A percentile compares a stretch with the other conserved stretches of the same genome.
Evolutionary conservation across 2,888 invertebrate genomes (phyloP).

Genomic region (Zygothrica quintamaculata): DNA sequence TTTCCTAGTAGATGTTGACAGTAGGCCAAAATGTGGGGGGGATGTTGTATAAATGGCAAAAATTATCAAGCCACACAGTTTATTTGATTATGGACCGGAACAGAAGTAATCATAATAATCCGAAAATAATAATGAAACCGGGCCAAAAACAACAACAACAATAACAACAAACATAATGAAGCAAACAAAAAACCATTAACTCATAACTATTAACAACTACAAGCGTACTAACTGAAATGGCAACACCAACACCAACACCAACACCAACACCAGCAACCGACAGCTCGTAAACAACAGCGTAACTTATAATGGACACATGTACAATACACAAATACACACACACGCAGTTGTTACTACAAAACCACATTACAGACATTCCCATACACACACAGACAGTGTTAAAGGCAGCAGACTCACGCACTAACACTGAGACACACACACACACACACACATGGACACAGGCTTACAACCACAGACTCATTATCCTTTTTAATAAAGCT

Average conservation of each 20-base stretch:
- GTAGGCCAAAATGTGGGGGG: slow-evolving; percentile 7
- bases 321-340: slow-evolving; percentile 24
- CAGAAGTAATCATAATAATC: slow-evolving; percentile 78
- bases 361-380: slow-evolving; percentile 54
- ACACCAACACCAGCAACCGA: slow-evolving; percentile 33
- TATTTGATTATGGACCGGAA: slow-evolving; percentile 77
- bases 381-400: neutral
- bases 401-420: no score
- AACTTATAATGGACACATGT: slow-evolving; percentile 81
- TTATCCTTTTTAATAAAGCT: slow-evolving; percentile 81
- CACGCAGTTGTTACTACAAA: slow-evolving; percentile 37
- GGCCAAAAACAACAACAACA: no score
- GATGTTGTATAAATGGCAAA: neutral
- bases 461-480: slow-evolving; percentile 65
- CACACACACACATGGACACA: slow-evolving; percentile 17
- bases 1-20: slow-evolving; percentile 40
- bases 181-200: slow-evolving; percentile 78
- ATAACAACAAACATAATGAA: slow-evolving; percentile 46
- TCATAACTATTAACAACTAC: slow-evolving; percentile 79
- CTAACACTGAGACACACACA: slow-evolving; percentile 18
- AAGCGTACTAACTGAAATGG: slow-evolving; percentile 13
- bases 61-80: slow-evolving; percentile 44
- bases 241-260: slow-evolving; percentile 9
- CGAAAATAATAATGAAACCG: slow-evolving; percentile 74
- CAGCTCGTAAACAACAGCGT: slow-evolving; percentile 76